Evolutionary conservation across 2,888 invertebrate genomes (phyloP), one percentile per base, ranked within the genome.

Genomic region (Caenorhabditis zanzibari): DNA sequence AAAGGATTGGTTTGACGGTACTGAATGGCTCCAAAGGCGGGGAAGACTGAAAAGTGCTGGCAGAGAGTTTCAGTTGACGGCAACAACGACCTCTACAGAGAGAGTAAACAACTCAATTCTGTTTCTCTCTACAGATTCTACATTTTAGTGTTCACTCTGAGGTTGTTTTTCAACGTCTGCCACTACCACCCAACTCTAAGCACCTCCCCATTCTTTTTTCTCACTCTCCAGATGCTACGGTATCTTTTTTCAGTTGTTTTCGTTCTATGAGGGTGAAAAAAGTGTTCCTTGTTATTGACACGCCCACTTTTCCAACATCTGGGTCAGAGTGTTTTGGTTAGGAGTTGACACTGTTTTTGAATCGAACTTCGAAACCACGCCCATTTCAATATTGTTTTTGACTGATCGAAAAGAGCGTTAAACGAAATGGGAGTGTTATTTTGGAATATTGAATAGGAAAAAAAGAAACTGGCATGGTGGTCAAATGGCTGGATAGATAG

Each of bases 231-330:
- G 26, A 26, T 63, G 64, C 79, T 61, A 64, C 71, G 71, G 64
- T 79, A 71, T 79, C 71, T 77, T 35, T 69, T 79, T 79, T 56
- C 64, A 71, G 79, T 71, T 79, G 71, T 79, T 79, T 71, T 64
- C 79, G 71, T 32, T 49, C 28, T 61, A 12, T 24, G 26, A 32
- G 28, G 9, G 41, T 58, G 59, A 52, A 1, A 2, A 14, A 26
- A 71, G 26, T 56, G 63, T 71, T 63, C 63, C 59, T 63, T 71
- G 64, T 71, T 71, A 64, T 71, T 63, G 63, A 44, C 79, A 71
- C 79, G 77, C 79, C 79, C 56, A 10, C 72, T 49, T 47, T 79
- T 56, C 76, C 52, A 38, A 41, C 64, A 71, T 79, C 64, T 79
- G 63, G 71, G 79, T 71, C 56, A 19, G 47, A 19, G 47, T 68